phyloP scores from a whole-genome alignment of 2,113 vertebrate species.

The Nothobranchius kuhntae region DNA sequence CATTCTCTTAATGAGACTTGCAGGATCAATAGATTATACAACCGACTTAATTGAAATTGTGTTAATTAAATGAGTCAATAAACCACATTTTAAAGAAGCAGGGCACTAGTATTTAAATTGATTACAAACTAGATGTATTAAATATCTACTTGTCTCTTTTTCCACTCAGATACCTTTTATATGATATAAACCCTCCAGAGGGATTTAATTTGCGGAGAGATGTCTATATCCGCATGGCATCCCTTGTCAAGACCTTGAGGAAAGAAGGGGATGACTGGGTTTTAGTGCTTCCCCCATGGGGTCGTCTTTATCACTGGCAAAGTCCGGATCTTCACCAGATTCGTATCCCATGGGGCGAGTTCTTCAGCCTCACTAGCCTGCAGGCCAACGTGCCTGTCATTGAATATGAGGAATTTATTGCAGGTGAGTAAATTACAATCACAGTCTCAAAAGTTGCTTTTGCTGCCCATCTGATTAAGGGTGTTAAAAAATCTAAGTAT shows the following conservation, averaged over 20 bases:
- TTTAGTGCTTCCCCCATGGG: conserved; percentile 96
- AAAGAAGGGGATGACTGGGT: conserved; percentile 88
- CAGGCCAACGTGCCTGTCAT: conserved; percentile 89
- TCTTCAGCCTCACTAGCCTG: conserved; percentile 90
- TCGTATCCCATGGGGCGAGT: conserved; percentile 89
- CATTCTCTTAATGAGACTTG: neutral
- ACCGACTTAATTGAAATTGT: too few species aligned
- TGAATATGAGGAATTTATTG: conserved; percentile 93
- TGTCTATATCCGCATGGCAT: conserved; percentile 91
- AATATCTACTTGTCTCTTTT: neutral
- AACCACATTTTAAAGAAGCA: too few species aligned
- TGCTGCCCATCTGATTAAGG: neutral
- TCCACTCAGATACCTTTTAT: conserved; percentile 87
- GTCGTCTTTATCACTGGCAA: conserved; percentile 97
- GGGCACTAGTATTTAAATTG: too few species aligned
- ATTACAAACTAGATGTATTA: too few species aligned
- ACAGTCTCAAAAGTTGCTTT: too few species aligned
- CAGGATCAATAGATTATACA: neutral
- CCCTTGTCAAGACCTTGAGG: conserved; percentile 88
- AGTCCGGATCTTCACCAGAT: conserved; percentile 89
- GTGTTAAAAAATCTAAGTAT: neutral
- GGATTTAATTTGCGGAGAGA: conserved; percentile 98
- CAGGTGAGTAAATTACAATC: conserved; percentile 79
- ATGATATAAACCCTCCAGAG: conserved; percentile 95
- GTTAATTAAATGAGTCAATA: too few species aligned